Conservation (phyloP, 2,113 vertebrate species). For the Oenanthe melanoleuca region DNA sequence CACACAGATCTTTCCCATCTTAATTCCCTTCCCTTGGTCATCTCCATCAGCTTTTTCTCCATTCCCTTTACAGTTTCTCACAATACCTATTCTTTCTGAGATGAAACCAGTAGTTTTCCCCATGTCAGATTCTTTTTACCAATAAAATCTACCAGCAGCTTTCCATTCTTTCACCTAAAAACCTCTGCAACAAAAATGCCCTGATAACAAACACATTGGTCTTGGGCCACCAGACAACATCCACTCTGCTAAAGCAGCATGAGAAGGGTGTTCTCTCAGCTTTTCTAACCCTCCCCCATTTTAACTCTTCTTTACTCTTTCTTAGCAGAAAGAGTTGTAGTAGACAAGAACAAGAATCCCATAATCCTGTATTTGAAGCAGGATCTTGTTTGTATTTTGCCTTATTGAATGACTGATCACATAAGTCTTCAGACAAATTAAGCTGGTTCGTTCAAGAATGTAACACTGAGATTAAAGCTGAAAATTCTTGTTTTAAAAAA, state of each 20-base stretch:
- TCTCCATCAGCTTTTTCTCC: neutral
- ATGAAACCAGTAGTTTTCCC: neutral
- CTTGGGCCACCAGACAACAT: neutral
- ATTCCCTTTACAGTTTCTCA: neutral
- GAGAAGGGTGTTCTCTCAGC: neutral
- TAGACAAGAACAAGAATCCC: neutral
- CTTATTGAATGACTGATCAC: neutral
- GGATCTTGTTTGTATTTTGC: neutral
- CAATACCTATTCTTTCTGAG: accelerated
- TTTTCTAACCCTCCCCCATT: neutral
- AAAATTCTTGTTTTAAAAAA: neutral
- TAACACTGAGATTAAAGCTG: neutral
- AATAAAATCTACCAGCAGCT: neutral
- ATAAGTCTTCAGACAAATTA: neutral
- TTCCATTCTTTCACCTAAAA: neutral
- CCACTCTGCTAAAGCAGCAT: neutral
- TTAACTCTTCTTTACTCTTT: neutral
- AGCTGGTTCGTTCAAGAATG: neutral
- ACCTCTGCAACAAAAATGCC: neutral
- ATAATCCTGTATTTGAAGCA: neutral
- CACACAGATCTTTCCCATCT: neutral
- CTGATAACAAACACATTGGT: neutral
- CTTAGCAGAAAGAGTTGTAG: neutral
- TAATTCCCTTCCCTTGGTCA: neutral
- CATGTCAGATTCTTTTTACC: neutral